Conservation (phyloP, 2,888 invertebrate species). For the Plebejus melissa region DNA sequence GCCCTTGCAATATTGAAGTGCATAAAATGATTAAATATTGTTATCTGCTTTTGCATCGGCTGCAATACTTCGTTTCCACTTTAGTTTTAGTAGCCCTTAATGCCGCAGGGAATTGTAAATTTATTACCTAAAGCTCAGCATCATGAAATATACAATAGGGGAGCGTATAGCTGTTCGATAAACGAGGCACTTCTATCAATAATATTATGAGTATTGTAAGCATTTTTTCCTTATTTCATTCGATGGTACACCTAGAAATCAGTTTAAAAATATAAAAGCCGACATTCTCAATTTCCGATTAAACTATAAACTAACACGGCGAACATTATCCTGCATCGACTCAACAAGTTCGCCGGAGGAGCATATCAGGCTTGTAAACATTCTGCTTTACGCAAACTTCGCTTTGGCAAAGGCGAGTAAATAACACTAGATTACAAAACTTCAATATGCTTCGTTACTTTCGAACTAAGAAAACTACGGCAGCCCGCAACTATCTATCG, state of each 20-base stretch:
- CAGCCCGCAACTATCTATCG: not conserved
- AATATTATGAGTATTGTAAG: not conserved
- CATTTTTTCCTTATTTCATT: not conserved
- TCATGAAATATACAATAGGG: constrained; percentile 21
- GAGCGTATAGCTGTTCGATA: constrained; percentile 4
- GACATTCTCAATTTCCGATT: not conserved
- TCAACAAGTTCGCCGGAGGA: constrained; percentile 18
- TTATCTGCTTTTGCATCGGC: constrained; percentile 7
- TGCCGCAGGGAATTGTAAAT: constrained; percentile 1
- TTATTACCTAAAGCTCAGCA: constrained; percentile 15
- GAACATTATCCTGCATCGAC: not conserved
- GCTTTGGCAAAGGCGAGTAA: constrained; percentile 22
- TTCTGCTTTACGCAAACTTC: constrained; percentile 17
- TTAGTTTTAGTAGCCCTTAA: constrained; percentile 12
- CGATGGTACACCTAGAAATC: not conserved
- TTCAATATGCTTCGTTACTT: constrained; percentile 18
- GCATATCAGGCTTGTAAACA: constrained; percentile 22
- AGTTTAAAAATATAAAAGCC: not conserved
- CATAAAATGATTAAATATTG: constrained; percentile 1
- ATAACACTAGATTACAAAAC: constrained; percentile 23
- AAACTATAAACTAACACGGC: not conserved
- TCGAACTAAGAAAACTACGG: constrained; percentile 10
- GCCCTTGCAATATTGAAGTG: not conserved
- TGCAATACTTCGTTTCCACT: constrained; percentile 7
- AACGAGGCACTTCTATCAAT: constrained; percentile 8